Percentiles rank a stretch among this genome's conserved stretches.
phyloP scores from a whole-genome alignment of 2,797 vertebrate species.

The Xerus rutilus region DNA sequence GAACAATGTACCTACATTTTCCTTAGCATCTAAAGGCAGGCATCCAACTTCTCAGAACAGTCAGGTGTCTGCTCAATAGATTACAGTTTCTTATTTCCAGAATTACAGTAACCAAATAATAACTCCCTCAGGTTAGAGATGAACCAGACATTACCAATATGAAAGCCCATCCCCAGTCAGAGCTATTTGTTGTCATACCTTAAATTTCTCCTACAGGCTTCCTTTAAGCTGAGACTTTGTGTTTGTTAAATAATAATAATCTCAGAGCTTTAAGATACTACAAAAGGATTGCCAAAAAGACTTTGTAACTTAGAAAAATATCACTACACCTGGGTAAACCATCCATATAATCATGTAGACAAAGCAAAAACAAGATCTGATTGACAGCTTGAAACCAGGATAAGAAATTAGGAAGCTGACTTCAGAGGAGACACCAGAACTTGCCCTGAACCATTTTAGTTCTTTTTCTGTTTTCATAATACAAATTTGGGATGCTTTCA shows the following conservation, averaged over 20 bases:
- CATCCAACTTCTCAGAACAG: background rate
- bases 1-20: background rate
- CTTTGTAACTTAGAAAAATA: constrained; percentile 43
- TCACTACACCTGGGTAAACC: background rate
- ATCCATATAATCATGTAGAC: background rate
- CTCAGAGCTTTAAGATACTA: background rate
- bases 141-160: background rate
- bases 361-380: constrained; percentile 37
- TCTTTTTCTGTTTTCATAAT: constrained; percentile 43
- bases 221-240: background rate
- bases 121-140: constrained; percentile 17
- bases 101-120: constrained; percentile 18
- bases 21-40: background rate
- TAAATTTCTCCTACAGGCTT: constrained; percentile 11
- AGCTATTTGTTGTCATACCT: background rate
- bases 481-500: constrained; percentile 33
- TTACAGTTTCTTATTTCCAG: background rate
- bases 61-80: background rate
- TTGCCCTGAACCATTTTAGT: constrained; percentile 17
- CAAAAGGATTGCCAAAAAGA: background rate
- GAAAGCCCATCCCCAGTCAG: background rate
- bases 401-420: constrained; percentile 49
- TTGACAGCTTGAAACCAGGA: background rate
- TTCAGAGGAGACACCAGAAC: constrained; percentile 14
- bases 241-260: constrained; percentile 47